These are phyloP conservation scores for Holacanthus passer DNA, from an alignment of 2,113 vertebrate genomes.

Conservation along the genomic window DNA sequence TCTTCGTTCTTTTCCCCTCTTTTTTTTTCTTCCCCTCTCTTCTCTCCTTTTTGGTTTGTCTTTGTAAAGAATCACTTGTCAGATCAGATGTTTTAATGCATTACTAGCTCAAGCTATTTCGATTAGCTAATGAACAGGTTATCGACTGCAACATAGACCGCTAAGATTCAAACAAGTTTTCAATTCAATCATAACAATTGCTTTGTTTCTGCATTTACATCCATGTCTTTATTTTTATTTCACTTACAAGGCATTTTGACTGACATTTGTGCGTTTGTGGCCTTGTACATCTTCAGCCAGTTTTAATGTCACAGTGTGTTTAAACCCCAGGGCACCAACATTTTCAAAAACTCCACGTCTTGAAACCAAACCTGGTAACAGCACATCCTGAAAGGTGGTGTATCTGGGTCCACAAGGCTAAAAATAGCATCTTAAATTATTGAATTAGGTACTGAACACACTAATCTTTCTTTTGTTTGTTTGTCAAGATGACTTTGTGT, in stretches of 20 bases:
- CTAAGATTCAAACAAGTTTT: not conserved
- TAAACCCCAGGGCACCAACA: constrained; percentile 2
- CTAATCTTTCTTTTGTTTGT: constrained; percentile 47
- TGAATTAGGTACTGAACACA: constrained; percentile 32
- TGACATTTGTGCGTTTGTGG: constrained; percentile 2
- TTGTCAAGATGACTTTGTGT: constrained; percentile 29
- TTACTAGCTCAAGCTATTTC: not conserved
- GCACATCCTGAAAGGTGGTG: constrained; percentile 40
- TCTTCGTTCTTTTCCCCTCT: constrained; percentile 20
- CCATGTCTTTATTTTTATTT: not conserved
- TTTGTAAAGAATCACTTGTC: constrained; percentile 13
- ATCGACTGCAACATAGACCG: not conserved
- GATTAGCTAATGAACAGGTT: not conserved
- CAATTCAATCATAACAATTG: not conserved
- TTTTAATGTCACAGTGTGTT: not conserved
- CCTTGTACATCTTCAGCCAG: not conserved
- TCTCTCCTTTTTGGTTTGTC: not conserved
- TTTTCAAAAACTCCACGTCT: not conserved
- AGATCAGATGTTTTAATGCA: not conserved
- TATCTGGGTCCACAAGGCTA: constrained; percentile 46
- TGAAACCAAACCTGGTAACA: constrained; percentile 40
- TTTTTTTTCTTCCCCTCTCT: constrained; percentile 1
- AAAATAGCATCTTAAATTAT: constrained; percentile 52
- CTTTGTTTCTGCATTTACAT: not conserved
- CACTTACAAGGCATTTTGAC: not conserved